phyloP scores from a whole-genome alignment of 2,113 vertebrate species.

The Sander lucioperca region DNA sequence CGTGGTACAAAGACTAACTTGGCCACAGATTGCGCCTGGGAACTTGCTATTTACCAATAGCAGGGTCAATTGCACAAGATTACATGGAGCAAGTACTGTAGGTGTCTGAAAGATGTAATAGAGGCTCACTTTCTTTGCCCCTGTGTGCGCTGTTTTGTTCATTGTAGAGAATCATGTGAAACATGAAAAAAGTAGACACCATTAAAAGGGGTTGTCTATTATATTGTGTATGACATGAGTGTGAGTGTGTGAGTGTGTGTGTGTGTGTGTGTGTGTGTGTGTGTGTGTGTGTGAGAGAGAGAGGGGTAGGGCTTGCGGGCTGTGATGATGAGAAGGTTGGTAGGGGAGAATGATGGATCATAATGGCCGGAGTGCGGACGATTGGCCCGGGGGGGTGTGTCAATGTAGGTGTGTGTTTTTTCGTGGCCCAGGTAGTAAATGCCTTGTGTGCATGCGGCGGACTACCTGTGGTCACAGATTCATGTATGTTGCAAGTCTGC shows the following conservation, averaged over 20 bases:
- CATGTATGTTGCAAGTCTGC: conserved; percentile 16
- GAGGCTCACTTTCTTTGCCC: conserved; percentile 44
- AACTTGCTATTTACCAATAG: conserved; percentile 51
- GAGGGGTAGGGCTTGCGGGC: conserved; percentile 26
- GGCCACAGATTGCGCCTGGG: conserved; percentile 17
- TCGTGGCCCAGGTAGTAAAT: background rate
- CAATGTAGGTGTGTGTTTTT: conserved; percentile 29
- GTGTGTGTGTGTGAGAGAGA: too few species aligned
- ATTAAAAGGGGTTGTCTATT: conserved; percentile 36
- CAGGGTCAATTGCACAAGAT: conserved; percentile 69
- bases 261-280: background rate
- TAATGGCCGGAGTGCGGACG: conserved; percentile 57
- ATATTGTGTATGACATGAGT: conserved; percentile 38
- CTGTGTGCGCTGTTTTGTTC: conserved; percentile 43
- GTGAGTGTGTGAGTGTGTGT: conserved; percentile 7
- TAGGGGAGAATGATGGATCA: conserved; percentile 62
- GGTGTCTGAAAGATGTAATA: conserved; percentile 58
- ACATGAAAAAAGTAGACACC: conserved; percentile 43
- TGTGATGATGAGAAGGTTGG: conserved; percentile 61
- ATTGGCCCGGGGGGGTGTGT: conserved; percentile 37
- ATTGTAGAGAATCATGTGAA: conserved; percentile 37
- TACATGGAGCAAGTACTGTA: conserved; percentile 55
- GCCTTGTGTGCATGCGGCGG: background rate
- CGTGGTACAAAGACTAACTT: conserved; percentile 38
- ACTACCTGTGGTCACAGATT: conserved; percentile 28